Evolutionary conservation across 2,113 vertebrate species (phyloP).

Genomic region (Malurus elegans): DNA sequence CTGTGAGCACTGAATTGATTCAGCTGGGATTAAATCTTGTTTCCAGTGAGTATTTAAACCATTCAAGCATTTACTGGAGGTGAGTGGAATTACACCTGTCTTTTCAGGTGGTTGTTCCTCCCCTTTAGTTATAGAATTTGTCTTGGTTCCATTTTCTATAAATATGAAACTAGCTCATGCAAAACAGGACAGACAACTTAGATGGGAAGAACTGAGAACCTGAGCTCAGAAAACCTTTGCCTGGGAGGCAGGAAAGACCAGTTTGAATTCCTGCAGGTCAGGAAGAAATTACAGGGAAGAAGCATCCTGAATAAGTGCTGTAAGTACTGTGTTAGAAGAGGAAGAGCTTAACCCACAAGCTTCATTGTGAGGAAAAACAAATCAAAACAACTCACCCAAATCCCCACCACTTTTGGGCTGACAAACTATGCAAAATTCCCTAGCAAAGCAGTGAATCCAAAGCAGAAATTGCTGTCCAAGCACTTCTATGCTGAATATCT

Average conservation of each 20-base stretch:
- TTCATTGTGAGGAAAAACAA: not conserved
- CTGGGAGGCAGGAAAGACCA: not conserved
- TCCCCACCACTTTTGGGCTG: rapidly evolving
- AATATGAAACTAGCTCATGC: not conserved
- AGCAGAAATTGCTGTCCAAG: not conserved
- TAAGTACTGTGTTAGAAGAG: not conserved
- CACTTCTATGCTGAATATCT: not conserved
- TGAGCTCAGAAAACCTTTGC: not conserved
- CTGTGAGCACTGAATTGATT: not conserved
- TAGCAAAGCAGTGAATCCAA: not conserved
- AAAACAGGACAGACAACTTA: not conserved
- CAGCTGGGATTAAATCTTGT: not conserved
- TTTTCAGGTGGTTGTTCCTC: not conserved
- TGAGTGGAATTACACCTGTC: not conserved
- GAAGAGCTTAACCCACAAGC: not conserved
- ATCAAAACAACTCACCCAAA: not conserved
- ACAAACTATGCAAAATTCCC: not conserved
- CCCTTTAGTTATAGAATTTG: not conserved
- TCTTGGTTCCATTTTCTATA: not conserved
- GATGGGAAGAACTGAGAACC: not conserved
- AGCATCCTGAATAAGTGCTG: not conserved
- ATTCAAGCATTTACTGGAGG: not conserved
- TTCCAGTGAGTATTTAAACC: not conserved
- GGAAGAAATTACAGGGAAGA: not conserved
- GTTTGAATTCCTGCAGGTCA: not conserved